phyloP scores from a whole-genome alignment of 2,113 vertebrate species.

The Corvus cornix region DNA sequence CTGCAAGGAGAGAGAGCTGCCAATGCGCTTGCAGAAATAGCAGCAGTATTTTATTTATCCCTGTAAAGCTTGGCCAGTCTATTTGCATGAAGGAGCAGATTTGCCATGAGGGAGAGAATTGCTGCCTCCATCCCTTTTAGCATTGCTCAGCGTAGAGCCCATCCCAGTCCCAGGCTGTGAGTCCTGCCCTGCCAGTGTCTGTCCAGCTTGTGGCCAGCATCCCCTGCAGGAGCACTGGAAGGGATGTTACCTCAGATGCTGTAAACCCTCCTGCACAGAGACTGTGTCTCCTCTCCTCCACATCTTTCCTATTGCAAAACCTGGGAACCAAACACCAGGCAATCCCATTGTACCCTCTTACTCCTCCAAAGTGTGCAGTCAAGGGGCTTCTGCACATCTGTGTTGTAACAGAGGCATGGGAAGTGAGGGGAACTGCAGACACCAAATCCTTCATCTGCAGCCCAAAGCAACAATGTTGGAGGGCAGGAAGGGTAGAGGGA shows the following conservation, averaged over 20 bases:
- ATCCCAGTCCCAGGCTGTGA: not conserved
- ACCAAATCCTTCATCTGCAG: not conserved
- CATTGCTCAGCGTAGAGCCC: not conserved
- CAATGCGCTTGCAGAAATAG: constrained; percentile 58
- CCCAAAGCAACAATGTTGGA: not conserved
- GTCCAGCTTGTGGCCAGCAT: not conserved
- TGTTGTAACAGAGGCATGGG: not conserved
- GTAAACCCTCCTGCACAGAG: not conserved
- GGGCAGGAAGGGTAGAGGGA: not conserved
- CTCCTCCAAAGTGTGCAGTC: not conserved
- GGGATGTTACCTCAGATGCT: not conserved
- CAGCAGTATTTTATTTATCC: constrained; percentile 52
- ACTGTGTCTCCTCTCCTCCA: not conserved
- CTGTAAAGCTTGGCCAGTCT: constrained; percentile 18
- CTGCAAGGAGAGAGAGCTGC: constrained; percentile 47
- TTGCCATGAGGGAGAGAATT: not conserved
- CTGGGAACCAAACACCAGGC: not conserved
- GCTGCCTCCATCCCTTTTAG: not conserved
- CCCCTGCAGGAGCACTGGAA: not conserved
- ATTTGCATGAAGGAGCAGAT: constrained; percentile 11
- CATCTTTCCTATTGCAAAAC: not conserved
- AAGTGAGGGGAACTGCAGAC: not conserved
- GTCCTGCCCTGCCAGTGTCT: not conserved
- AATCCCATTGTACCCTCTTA: not conserved
- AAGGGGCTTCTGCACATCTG: not conserved